Conservation (phyloP, 2,797 vertebrate species). For the Eupleurogrammus muticus region DNA sequence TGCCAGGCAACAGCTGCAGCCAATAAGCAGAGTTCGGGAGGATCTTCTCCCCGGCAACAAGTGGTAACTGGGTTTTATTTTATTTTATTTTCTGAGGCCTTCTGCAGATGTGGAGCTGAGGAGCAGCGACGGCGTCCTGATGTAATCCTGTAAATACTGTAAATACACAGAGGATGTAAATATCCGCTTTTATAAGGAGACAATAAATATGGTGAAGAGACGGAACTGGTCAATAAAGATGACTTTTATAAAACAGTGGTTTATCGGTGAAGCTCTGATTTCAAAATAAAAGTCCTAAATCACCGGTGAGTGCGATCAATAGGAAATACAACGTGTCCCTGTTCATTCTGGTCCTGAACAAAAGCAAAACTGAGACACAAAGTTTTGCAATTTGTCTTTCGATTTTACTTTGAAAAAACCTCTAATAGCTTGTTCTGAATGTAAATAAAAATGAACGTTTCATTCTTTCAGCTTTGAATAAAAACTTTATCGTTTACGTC, state of each 20-base stretch:
- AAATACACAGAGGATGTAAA: slow-evolving; percentile 77
- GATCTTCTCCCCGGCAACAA: slow-evolving; percentile 47
- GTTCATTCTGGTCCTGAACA: too few relatives aligned
- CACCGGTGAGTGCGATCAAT: too few relatives aligned
- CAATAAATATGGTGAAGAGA: slow-evolving; percentile 42
- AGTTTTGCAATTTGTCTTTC: too few relatives aligned
- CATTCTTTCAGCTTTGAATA: too few relatives aligned
- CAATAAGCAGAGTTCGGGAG: slow-evolving; percentile 21
- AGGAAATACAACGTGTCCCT: too few relatives aligned
- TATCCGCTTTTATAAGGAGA: slow-evolving; percentile 66
- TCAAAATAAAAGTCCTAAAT: too few relatives aligned
- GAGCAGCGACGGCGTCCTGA: not conserved
- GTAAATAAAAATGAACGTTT: too few relatives aligned
- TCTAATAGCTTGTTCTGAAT: too few relatives aligned
- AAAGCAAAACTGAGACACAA: too few relatives aligned
- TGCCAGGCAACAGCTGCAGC: slow-evolving; percentile 65
- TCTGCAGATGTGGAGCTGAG: slow-evolving; percentile 47
- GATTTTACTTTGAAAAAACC: too few relatives aligned
- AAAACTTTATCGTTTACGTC: too few relatives aligned
- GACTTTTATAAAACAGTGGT: slow-evolving; percentile 69
- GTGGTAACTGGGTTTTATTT: slow-evolving; percentile 36
- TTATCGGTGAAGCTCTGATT: too few relatives aligned
- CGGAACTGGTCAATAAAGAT: slow-evolving; percentile 66
- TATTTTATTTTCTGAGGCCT: slow-evolving; percentile 4
- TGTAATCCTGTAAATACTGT: slow-evolving; percentile 66